Percentiles rank a stretch among this genome's conserved stretches.
phyloP scores from a whole-genome alignment of 2,113 vertebrate genomes.

The Chaetops frenatus region DNA sequence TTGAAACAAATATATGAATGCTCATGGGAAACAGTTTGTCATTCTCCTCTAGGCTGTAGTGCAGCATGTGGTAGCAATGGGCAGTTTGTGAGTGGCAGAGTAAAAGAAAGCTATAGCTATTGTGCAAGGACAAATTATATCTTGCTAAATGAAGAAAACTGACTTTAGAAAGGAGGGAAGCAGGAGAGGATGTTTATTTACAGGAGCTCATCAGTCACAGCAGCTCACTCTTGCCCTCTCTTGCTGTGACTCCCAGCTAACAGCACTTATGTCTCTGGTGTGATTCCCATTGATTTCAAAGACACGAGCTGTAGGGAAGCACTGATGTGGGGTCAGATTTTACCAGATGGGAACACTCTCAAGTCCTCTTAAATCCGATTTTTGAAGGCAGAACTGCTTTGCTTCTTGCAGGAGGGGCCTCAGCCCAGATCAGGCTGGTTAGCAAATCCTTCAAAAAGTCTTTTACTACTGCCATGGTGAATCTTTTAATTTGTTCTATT shows the following conservation, averaged over 20 bases:
- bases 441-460: not conserved
- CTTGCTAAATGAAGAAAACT: not conserved
- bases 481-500: not conserved
- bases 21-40: conserved; percentile 8
- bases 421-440: not conserved
- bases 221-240: not conserved
- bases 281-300: not conserved
- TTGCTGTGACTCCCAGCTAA: not conserved
- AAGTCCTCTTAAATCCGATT: not conserved
- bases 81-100: not conserved
- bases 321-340: not conserved
- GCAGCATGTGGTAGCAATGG: conserved; percentile 41
- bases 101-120: not conserved
- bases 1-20: not conserved
- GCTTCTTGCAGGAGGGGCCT: not conserved
- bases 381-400: not conserved
- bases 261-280: not conserved
- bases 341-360: not conserved
- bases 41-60: conserved; percentile 31
- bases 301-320: not conserved
- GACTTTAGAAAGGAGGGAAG: not conserved
- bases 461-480: not conserved
- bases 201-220: not conserved
- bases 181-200: not conserved
- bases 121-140: not conserved